Conservation (phyloP, 1,140 invertebrate genomes). For the Oedothorax gibbosus region DNA sequence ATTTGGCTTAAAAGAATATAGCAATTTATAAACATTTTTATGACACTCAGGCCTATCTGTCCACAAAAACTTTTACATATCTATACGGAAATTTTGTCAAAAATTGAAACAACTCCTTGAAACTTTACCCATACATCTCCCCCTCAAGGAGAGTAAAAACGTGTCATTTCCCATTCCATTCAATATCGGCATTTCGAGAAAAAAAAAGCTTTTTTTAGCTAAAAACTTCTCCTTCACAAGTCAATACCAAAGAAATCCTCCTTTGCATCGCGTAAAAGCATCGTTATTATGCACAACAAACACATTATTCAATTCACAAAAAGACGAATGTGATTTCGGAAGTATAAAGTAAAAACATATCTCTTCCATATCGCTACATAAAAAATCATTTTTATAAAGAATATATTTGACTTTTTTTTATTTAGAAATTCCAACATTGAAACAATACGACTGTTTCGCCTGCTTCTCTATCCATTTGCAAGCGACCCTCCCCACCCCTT, state of each 20-base stretch:
- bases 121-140: too few relatives aligned
- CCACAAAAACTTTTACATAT: too few relatives aligned
- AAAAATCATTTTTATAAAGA: not conserved
- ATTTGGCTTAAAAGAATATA: too few relatives aligned
- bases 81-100: too few relatives aligned
- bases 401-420: not conserved
- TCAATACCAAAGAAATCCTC: not conserved
- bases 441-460: not conserved
- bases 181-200: too few relatives aligned
- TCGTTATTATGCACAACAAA: slow-evolving; percentile 48
- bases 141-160: too few relatives aligned
- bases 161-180: too few relatives aligned
- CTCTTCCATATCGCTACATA: not conserved
- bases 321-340: slow-evolving; percentile 20
- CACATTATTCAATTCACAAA: slow-evolving; percentile 50
- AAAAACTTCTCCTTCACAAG: too few relatives aligned
- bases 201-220: too few relatives aligned
- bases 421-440: not conserved
- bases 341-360: slow-evolving; percentile 24
- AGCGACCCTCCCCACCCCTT: not conserved
- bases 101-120: too few relatives aligned
- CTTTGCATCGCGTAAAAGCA: slow-evolving; percentile 5
- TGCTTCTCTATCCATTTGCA: not conserved
- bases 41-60: too few relatives aligned
- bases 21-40: too few relatives aligned